Conservation (phyloP, 2,113 vertebrate genomes). For the Lepidothrix coronata region DNA sequence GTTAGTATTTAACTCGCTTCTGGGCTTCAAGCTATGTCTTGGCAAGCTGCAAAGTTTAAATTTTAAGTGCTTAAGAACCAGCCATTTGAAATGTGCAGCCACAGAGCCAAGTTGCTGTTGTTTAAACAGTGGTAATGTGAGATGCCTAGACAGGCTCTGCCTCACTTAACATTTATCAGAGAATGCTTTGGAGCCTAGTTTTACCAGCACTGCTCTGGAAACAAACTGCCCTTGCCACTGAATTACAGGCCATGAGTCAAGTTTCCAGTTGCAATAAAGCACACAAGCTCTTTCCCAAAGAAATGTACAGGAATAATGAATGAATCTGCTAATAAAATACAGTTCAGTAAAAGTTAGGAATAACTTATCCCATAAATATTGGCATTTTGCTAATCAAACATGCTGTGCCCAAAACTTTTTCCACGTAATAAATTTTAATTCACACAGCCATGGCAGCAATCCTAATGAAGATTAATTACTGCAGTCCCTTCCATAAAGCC, state of each 20-base stretch:
- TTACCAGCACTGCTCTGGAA: neutral
- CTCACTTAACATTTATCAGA: neutral
- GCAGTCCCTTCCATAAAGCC: slow-evolving; percentile 60
- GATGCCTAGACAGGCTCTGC: neutral
- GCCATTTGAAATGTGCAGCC: neutral
- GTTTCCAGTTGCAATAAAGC: neutral
- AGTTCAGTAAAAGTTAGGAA: slow-evolving; percentile 34
- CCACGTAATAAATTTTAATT: slow-evolving; percentile 72
- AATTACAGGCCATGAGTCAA: neutral
- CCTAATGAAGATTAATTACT: slow-evolving; percentile 79
- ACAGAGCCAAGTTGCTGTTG: neutral
- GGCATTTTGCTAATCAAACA: slow-evolving; percentile 65
- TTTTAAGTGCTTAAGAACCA: neutral
- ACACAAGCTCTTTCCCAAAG: neutral
- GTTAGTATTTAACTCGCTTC: neutral
- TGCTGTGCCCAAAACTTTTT: slow-evolving; percentile 53
- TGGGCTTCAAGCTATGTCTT: neutral
- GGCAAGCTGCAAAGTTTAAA: neutral
- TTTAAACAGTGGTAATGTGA: neutral
- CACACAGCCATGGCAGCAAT: slow-evolving; percentile 58
- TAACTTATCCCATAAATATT: slow-evolving; percentile 46
- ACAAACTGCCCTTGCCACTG: neutral
- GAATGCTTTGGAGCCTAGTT: neutral
- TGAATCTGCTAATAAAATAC: slow-evolving; percentile 31
- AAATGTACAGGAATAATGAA: slow-evolving; percentile 44